Evolutionary conservation across 1,140 invertebrate genomes (phyloP).

Genomic region (Laupala kohalensis): DNA sequence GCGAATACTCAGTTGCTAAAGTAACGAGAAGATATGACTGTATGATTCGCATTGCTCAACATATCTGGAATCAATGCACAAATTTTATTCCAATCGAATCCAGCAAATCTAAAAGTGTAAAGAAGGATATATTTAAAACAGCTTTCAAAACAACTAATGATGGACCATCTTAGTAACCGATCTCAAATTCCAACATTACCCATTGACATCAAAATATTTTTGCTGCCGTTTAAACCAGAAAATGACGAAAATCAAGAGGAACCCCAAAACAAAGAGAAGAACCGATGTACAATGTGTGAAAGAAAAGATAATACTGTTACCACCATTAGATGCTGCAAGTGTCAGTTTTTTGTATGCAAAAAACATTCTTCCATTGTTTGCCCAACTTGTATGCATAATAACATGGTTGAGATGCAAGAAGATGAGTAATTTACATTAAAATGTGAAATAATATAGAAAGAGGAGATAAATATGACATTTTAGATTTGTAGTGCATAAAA

Average conservation of each 20-base stretch:
- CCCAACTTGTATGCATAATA: neutral
- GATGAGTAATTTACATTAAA: too few relatives aligned
- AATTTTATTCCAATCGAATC: neutral
- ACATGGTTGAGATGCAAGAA: too few relatives aligned
- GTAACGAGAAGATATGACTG: conserved; percentile 21
- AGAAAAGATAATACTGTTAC: neutral
- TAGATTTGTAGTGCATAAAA: too few relatives aligned
- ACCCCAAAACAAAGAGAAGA: neutral
- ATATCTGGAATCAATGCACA: neutral
- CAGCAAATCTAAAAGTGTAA: neutral
- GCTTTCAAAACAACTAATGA: neutral
- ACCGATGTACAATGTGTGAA: neutral
- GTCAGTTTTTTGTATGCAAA: neutral
- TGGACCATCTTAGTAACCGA: neutral
- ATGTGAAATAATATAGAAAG: too few relatives aligned
- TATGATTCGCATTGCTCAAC: neutral
- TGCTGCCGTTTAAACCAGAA: neutral
- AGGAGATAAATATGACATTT: too few relatives aligned
- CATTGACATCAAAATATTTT: neutral
- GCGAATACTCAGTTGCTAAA: conserved; percentile 24
- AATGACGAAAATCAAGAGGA: neutral
- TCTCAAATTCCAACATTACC: neutral
- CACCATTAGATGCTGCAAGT: neutral
- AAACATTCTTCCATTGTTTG: neutral
- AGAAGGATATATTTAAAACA: neutral